These are phyloP conservation scores for Varecia variegata DNA, from an alignment of 2,797 vertebrate species.

Conservation along the genomic window DNA sequence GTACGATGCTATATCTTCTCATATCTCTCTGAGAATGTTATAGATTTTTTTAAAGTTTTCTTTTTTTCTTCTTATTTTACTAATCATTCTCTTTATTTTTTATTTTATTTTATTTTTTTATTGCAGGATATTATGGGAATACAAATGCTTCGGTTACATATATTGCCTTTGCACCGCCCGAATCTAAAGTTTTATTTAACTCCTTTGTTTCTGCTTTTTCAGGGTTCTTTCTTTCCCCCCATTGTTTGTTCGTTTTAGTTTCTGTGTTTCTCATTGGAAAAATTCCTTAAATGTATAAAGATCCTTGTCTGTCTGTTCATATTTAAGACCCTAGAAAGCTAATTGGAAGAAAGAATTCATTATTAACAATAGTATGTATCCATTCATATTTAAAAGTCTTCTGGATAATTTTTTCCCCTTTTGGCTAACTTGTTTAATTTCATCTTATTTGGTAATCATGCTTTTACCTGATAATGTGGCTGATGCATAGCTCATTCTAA, in stretches of 20 bases:
- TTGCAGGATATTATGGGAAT: too few species aligned
- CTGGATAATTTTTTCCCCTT: not conserved
- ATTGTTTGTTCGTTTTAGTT: not conserved
- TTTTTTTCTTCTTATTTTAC: too few species aligned
- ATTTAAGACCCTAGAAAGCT: not conserved
- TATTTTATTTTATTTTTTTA: too few species aligned
- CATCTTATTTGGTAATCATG: not conserved
- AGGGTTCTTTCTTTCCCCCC: not conserved
- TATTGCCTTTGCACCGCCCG: too few species aligned
- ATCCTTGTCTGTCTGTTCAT: not conserved
- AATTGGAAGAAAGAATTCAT: not conserved
- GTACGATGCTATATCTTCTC: not conserved
- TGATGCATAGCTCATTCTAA: not conserved
- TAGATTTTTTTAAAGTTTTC: not conserved
- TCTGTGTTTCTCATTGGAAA: not conserved
- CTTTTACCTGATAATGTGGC: not conserved
- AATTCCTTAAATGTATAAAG: not conserved
- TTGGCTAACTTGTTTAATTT: not conserved
- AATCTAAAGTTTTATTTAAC: not conserved
- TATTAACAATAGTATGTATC: not conserved
- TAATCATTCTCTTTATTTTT: too few species aligned
- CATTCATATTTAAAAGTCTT: not conserved
- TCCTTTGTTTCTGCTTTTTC: not conserved
- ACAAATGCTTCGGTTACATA: too few species aligned
- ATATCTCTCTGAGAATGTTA: not conserved